Conservation (phyloP, 2,113 vertebrate genomes). For the Corythornis cristatus region DNA sequence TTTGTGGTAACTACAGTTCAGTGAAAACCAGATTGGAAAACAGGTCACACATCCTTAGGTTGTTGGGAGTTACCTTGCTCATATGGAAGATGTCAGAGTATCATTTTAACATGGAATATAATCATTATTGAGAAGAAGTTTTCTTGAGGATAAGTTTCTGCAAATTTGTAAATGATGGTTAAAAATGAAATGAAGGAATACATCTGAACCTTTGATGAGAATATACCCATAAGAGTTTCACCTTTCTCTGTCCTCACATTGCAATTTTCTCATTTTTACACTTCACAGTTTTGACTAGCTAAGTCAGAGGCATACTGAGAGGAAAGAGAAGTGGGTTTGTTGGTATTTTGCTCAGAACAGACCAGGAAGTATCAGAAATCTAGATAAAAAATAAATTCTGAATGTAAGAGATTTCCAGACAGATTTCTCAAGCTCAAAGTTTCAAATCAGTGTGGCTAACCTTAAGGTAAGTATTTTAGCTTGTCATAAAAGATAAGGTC, state of each 20-base stretch:
- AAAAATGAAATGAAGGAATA: not conserved
- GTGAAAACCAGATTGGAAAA: slow-evolving; percentile 6
- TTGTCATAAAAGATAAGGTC: not conserved
- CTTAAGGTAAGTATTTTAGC: not conserved
- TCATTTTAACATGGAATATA: not conserved
- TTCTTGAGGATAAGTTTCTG: not conserved
- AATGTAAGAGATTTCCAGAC: not conserved
- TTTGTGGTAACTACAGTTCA: not conserved
- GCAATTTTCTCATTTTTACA: not conserved
- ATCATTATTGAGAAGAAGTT: not conserved
- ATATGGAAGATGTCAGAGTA: not conserved
- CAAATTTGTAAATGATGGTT: not conserved
- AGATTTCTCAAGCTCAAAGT: not conserved
- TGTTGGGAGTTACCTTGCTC: not conserved
- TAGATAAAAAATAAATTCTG: not conserved
- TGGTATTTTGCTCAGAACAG: slow-evolving; percentile 17
- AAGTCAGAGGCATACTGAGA: not conserved
- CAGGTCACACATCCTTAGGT: not conserved
- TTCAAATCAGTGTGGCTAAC: not conserved
- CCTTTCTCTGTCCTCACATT: not conserved
- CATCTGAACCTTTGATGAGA: not conserved
- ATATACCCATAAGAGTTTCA: not conserved
- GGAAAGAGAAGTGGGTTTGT: slow-evolving; percentile 7
- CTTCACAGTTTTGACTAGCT: not conserved
- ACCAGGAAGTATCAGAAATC: slow-evolving; percentile 21